Percentiles rank a stretch among this genome's conserved stretches.
Conservation (phyloP, 2,113 vertebrate species). For the Rhinoderma darwinii region DNA sequence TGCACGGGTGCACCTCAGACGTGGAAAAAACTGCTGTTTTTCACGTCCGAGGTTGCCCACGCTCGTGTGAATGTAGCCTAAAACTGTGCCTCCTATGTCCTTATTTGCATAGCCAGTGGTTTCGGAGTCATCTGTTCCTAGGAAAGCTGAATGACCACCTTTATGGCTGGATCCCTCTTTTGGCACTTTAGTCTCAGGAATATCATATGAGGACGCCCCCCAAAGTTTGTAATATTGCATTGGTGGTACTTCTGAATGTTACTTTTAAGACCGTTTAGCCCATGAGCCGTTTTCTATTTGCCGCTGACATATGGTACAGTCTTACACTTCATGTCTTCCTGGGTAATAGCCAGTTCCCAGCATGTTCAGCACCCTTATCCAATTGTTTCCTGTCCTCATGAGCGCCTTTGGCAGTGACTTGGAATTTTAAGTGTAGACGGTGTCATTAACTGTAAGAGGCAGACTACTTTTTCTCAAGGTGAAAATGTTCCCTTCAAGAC, state of each 20-base stretch:
- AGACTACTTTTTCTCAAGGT: neutral
- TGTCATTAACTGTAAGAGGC: neutral
- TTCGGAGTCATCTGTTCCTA: too few species aligned
- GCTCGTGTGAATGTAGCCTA: too few species aligned
- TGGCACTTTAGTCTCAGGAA: neutral
- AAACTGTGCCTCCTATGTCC: too few species aligned
- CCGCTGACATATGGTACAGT: neutral
- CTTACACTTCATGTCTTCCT: neutral
- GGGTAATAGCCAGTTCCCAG: neutral
- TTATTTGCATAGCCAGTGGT: too few species aligned
- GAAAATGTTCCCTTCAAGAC: neutral
- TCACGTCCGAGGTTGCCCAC: too few species aligned
- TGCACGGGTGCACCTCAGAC: too few species aligned
- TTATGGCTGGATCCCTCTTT: neutral
- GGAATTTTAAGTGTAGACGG: neutral
- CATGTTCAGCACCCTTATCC: neutral
- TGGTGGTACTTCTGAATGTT: neutral
- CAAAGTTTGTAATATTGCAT: neutral
- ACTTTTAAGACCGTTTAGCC: neutral
- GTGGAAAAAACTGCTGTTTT: too few species aligned
- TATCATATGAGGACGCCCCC: neutral
- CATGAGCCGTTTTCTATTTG: neutral
- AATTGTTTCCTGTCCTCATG: slow-evolving; percentile 4
- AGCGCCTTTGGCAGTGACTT: neutral
- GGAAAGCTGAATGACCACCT: too few species aligned